Evolutionary conservation across 2,113 vertebrate species (phyloP).

Genomic region (Crotalus tigris): DNA sequence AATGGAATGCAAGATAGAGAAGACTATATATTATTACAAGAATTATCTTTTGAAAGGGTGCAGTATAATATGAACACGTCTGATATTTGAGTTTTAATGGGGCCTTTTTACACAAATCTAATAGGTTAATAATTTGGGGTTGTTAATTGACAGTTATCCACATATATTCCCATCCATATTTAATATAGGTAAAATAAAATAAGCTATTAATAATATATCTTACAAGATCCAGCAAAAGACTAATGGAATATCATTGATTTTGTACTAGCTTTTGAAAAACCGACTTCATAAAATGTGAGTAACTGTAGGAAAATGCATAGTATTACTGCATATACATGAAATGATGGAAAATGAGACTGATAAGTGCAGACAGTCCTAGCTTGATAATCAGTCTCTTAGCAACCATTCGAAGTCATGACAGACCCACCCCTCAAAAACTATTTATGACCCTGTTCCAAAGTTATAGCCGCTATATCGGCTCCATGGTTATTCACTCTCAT

Average conservation of each 20-base stretch:
- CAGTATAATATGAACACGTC: not conserved
- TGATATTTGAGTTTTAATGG: not conserved
- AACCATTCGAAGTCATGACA: not conserved
- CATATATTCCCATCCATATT: not conserved
- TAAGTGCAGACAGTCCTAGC: not conserved
- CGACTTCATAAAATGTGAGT: not conserved
- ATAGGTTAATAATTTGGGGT: not conserved
- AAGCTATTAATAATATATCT: not conserved
- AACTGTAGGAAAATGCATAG: not conserved
- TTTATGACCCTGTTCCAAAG: not conserved
- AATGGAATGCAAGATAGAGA: not conserved
- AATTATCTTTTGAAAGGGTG: not conserved
- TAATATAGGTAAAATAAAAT: not conserved
- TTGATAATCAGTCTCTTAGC: not conserved
- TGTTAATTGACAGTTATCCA: not conserved
- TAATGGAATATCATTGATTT: not conserved
- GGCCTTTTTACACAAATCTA: not conserved
- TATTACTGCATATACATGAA: not conserved
- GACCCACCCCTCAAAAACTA: not conserved
- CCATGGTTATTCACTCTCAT: not conserved
- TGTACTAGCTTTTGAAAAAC: too few species aligned
- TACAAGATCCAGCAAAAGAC: not conserved
- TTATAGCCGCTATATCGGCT: not conserved
- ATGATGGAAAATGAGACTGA: not conserved
- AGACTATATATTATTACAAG: not conserved